Conservation (phyloP, 2,888 invertebrate species). For the Herminia tarsipennalis region DNA sequence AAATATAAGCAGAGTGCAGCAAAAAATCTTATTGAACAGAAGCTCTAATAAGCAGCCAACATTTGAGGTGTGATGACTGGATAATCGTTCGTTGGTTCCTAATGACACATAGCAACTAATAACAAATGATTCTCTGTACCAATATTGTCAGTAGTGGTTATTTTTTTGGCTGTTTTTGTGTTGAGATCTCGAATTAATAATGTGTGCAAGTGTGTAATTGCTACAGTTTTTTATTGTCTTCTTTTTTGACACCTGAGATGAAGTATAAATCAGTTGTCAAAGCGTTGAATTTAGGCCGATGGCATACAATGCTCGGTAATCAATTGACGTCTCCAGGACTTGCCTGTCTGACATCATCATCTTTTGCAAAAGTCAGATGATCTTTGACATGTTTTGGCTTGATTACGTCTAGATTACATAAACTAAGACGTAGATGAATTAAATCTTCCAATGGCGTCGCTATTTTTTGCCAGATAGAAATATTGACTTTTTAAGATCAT, state of each 20-base stretch:
- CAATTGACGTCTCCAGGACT: constrained; percentile 66
- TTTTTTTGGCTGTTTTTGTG: constrained; percentile 50
- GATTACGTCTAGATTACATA: constrained; percentile 59
- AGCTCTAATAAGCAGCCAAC: constrained; percentile 51
- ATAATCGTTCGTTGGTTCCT: constrained; percentile 44
- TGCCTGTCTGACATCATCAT: constrained; percentile 69
- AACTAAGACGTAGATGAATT: constrained; percentile 48
- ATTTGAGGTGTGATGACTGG: constrained; percentile 52
- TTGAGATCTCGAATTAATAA: constrained; percentile 53
- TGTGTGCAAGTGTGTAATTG: constrained; percentile 70
- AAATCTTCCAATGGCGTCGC: constrained; percentile 43
- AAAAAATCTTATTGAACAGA: constrained; percentile 55
- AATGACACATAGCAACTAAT: constrained; percentile 48
- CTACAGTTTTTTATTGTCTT: constrained; percentile 66
- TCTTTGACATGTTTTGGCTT: constrained; percentile 60
- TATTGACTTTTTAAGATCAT: constrained; percentile 61
- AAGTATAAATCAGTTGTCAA: constrained; percentile 81
- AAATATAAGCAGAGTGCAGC: constrained; percentile 34
- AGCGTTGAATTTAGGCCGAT: constrained; percentile 67
- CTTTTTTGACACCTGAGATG: constrained; percentile 75
- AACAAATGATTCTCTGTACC: constrained; percentile 57
- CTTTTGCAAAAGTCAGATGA: constrained; percentile 54
- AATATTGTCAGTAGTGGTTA: constrained; percentile 54
- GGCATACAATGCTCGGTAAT: constrained; percentile 67
- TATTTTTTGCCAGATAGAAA: constrained; percentile 51